Evolutionary conservation across 2,113 vertebrate genomes (phyloP).

Genomic region (Cyanoramphus novaezelandiae): DNA sequence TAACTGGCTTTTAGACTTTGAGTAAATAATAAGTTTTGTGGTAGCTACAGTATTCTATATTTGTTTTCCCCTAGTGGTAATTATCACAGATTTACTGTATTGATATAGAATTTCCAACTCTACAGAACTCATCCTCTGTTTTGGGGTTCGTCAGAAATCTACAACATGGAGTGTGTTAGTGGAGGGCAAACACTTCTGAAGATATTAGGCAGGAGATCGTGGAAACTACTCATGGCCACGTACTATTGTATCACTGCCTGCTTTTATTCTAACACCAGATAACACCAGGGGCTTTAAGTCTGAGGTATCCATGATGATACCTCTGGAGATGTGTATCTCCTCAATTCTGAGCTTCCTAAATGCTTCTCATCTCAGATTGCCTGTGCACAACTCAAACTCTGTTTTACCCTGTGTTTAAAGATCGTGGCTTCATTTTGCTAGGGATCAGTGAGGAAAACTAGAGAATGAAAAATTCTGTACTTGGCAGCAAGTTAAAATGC

Average conservation of each 20-base stretch:
- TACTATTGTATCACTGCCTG: no score
- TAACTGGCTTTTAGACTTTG: background rate
- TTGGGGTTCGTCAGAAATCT: background rate
- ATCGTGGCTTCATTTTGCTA: background rate
- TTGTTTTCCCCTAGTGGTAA: background rate
- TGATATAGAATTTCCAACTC: background rate
- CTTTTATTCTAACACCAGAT: background rate
- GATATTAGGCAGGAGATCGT: background rate
- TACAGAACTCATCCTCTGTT: background rate
- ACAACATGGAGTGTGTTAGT: accelerated
- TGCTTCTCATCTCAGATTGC: background rate
- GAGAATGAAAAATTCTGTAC: no score
- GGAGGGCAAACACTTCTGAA: background rate
- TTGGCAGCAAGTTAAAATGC: background rate
- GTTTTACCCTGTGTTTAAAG: background rate
- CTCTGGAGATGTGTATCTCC: background rate
- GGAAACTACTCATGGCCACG: background rate
- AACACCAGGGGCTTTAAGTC: no score
- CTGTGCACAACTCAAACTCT: background rate
- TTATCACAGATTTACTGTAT: background rate
- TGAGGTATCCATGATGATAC: background rate
- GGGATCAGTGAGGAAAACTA: background rate
- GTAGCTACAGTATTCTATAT: background rate
- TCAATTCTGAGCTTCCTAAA: background rate
- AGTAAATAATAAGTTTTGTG: background rate